Evolutionary conservation across 2,113 vertebrate genomes (phyloP).

Genomic region (Anarhynchus alexandrinus): DNA sequence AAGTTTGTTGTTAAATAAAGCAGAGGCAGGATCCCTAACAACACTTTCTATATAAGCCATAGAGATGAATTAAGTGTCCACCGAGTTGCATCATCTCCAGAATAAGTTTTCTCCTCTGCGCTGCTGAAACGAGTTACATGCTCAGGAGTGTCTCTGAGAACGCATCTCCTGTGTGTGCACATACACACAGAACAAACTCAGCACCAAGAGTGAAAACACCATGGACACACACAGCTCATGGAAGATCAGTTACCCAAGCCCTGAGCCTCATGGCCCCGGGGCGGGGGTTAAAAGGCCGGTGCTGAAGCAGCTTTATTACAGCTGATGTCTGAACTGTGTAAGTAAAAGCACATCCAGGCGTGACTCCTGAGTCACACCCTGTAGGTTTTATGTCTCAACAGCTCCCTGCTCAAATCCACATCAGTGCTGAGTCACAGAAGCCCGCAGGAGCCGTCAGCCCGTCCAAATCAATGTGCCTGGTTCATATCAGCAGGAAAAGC

Average conservation of each 20-base stretch:
- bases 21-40: neutral
- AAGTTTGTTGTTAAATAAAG: neutral
- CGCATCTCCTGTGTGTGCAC: fast-evolving
- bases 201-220: neutral
- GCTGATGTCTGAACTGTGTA: neutral
- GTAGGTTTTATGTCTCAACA: neutral
- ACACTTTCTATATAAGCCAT: neutral
- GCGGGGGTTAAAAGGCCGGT: neutral
- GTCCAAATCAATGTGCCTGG: fast-evolving
- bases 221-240: fast-evolving
- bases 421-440: neutral
- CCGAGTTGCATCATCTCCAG: neutral
- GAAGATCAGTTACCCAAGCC: neutral
- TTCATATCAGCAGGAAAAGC: neutral
- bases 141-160: neutral
- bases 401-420: neutral
- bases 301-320: neutral
- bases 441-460: neutral
- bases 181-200: neutral
- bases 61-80: neutral
- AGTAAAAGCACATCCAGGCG: neutral
- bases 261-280: neutral
- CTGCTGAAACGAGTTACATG: neutral
- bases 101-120: neutral
- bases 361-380: neutral